Evolutionary conservation across 2,113 vertebrate genomes (phyloP), one percentile per base, ranked within the genome.

Genomic region (Uria aalge): DNA sequence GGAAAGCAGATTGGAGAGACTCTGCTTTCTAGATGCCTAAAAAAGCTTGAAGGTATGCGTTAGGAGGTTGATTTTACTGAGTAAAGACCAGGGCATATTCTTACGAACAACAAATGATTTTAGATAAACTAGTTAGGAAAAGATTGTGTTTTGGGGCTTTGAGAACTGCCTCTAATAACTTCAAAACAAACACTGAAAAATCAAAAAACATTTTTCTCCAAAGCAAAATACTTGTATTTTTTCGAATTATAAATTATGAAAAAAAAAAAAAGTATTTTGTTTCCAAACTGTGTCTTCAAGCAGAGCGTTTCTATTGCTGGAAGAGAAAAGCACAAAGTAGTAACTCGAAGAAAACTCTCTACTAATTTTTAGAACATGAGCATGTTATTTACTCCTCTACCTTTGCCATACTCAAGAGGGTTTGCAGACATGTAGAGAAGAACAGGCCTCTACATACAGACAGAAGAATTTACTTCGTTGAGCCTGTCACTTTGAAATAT

Each of bases 341-440:
- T 95, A 88, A 86, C 79, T 87, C 23, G 40, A 47, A 95, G 34
- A 94, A 89, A 94, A 89, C n/a, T 92, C 59, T 73, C 84, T 80
- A 90, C 67, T 94, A 45, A 36, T 57, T 94, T 90, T 96, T 93
- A 96, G 84, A 89, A 92, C 38, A 45, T 87, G 81, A 97, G 6
- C 23, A 6, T 63, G 77, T 94, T 92, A 69, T 63, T 22, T 94
- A 29, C 14, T 91, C n/a, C 38, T 88, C 34, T 74, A 27, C 88
- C 40, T 75, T 45, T 14, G 24, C 32, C 43, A 43, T 43, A 77
- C 40, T 80, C 48, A 92, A 86, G 36, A 93, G 17, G 77, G 32
- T 73, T 88, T 93, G 76, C 81, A 96, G 71, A 71, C 89, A n/a
- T 19, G 27, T 21, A 82, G 45, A 92, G 24, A 76, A 63, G 12